A percentile compares a stretch with the other conserved stretches of the same genome.
phyloP scores from a whole-genome alignment of 2,113 vertebrate genomes.

The Perognathus longimembris region DNA sequence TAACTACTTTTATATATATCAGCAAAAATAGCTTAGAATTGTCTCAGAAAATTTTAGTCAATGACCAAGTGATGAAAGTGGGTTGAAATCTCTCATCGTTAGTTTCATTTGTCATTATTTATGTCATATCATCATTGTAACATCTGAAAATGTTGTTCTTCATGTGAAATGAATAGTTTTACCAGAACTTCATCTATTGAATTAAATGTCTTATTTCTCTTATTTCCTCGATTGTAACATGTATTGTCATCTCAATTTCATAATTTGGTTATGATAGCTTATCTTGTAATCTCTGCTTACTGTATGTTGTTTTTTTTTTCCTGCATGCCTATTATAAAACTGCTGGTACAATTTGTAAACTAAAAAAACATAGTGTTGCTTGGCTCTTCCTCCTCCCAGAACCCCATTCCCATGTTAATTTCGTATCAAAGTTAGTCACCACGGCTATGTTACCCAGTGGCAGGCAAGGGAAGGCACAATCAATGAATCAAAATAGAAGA shows the following conservation, averaged over 20 bases:
- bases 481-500: neutral
- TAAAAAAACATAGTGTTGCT: neutral
- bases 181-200: neutral
- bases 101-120: neutral
- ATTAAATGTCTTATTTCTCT: constrained; percentile 6
- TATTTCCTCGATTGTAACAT: constrained; percentile 18
- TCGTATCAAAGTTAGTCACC: neutral
- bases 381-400: neutral
- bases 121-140: neutral
- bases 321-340: neutral
- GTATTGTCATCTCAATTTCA: neutral
- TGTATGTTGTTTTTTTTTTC: neutral
- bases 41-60: neutral
- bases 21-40: neutral
- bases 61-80: neutral
- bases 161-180: neutral
- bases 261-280: neutral
- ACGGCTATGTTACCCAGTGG: neutral
- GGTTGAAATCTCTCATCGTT: neutral
- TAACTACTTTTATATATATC: neutral
- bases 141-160: neutral
- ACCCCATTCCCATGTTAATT: neutral
- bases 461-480: neutral
- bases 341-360: neutral
- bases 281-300: neutral